Percentiles rank a stretch among this genome's conserved stretches.
Evolutionary conservation across 2,888 invertebrate species (phyloP).

Genomic region (Drosophila eohydei): DNA sequence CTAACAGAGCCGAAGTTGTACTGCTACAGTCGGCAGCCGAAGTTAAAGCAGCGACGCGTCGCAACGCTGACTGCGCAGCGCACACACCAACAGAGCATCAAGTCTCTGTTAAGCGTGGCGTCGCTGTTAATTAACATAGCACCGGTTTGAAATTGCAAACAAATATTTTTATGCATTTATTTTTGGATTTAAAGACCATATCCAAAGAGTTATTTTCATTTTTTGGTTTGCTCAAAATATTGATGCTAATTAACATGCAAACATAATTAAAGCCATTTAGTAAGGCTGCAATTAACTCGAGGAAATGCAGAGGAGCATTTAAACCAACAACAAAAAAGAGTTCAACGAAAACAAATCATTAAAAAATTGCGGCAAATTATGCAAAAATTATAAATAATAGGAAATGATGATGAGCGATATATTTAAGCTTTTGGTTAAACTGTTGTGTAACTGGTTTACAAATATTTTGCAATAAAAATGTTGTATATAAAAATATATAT

Average conservation of each 20-base stretch:
- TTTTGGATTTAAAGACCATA: conserved; percentile 21
- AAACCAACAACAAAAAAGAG: neutral
- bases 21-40: conserved; percentile 43
- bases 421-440: neutral
- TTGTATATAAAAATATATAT: too few relatives aligned
- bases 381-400: conserved; percentile 25
- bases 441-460: neutral
- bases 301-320: conserved; percentile 41
- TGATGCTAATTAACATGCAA: conserved; percentile 47
- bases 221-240: conserved; percentile 27
- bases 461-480: neutral
- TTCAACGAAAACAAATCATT: conserved; percentile 7
- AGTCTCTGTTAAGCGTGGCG: conserved; percentile 23
- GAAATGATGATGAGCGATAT: conserved; percentile 5
- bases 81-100: conserved; percentile 22
- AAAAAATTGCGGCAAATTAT: conserved; percentile 14
- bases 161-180: conserved; percentile 17
- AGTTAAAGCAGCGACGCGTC: conserved; percentile 50
- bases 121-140: conserved; percentile 31
- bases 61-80: conserved; percentile 41
- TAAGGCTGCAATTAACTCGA: conserved; percentile 28
- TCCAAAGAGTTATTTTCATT: conserved; percentile 23
- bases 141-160: conserved; percentile 15
- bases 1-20: conserved; percentile 34
- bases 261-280: conserved; percentile 32